Base-by-base conservation (phyloP, 2,113 vertebrate species). In the Semnopithecus entellus region DNA sequence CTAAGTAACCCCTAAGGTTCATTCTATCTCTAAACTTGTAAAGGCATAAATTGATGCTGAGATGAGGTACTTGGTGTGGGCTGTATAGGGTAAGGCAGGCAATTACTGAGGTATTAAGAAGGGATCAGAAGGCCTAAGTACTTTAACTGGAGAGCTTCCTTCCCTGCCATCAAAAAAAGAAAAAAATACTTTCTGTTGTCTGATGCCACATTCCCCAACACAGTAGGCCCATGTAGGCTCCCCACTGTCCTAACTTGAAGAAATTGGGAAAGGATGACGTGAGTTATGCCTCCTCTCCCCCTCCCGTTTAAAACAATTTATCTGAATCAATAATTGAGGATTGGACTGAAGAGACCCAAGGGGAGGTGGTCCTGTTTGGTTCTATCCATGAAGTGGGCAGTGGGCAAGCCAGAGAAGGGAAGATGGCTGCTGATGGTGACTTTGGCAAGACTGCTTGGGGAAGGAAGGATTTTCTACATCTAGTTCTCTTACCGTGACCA, bases 401-500 rank as follows among this genome's bases (percentile, higher is more conserved):
- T 70, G 61, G 32, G 45, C 76, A 57, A 22, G 43, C 40, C 12
- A 75, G 32, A 35, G 55, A 61, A 87, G 81, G 59, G 30, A 85
- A 55, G 59, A 82, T 92, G 96, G 61, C 75, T 79, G 78, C 91
- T 84, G 86, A 84, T 18, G 7, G 75, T 86, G 78, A 52, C 88
- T 87, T 92, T 75, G 90, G 79, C 72, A 82, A n/a, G 38, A 68
- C 30, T 68, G 76, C 50, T 57, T 72, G 27, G 82, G 64, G 8
- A 88, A 87, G 43, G 88, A 73, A 88, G 61, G 85, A 35, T 16
- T 68, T 72, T 93, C 66, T 52, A 17, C 76, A 38, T 91, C 68
- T 73, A 50, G 78, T 92, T 89, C 92, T 96, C 48, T 90, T 18
- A 45, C 84, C 6, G 0, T 90, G 82, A 93, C 96, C 95, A 59